Evolutionary conservation across 2,888 invertebrate species (phyloP).

Genomic region (Andrena minutula): DNA sequence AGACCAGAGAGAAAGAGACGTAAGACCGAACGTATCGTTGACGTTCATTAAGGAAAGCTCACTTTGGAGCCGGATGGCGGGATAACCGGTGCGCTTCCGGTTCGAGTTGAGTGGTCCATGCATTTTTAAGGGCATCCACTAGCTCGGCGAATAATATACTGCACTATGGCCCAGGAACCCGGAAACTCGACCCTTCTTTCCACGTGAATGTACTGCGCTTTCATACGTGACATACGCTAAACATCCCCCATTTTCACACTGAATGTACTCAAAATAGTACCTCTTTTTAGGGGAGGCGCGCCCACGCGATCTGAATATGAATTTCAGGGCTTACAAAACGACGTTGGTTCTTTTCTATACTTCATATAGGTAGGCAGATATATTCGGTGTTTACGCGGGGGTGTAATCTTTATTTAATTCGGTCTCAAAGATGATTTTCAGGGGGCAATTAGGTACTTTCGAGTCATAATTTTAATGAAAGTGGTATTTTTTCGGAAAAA

Average conservation of each 20-base stretch:
- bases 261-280: conserved; percentile 18
- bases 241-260: conserved; percentile 22
- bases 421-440: background rate
- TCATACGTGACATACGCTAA: conserved; percentile 36
- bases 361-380: too few relatives aligned
- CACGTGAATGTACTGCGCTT: conserved; percentile 17
- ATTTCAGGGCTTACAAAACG: background rate
- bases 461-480: background rate
- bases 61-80: conserved; percentile 60
- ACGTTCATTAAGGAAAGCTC: conserved; percentile 41
- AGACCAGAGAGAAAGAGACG: background rate
- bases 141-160: conserved; percentile 58
- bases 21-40: conserved; percentile 36
- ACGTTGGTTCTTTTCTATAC: background rate
- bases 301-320: conserved; percentile 4
- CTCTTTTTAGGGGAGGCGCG: background rate
- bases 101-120: conserved; percentile 80
- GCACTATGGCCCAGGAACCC: conserved; percentile 26
- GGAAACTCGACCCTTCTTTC: conserved; percentile 23
- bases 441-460: background rate
- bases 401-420: background rate
- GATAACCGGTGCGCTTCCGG: conserved; percentile 79
- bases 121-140: conserved; percentile 78
- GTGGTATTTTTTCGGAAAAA: too few relatives aligned
- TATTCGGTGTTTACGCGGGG: background rate